Evolutionary conservation across 2,888 invertebrate species (phyloP), one percentile per base, ranked within the genome.

Genomic region (Orchestes rusci): DNA sequence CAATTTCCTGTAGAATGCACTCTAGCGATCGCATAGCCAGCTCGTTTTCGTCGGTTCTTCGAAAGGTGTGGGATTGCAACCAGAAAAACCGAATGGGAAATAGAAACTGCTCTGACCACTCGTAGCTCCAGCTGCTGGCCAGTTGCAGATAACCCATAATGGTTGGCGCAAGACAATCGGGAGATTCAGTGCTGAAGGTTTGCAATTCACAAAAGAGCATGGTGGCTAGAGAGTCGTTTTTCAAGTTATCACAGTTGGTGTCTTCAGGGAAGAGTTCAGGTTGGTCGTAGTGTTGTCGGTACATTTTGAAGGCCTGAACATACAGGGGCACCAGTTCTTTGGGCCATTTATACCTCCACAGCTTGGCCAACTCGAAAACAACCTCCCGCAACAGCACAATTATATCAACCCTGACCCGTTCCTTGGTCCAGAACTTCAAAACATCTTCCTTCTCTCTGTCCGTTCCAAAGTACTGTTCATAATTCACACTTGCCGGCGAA

Each of bases 281-380:
- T 54, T 71, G 72, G 32, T 72, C 71, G 36, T 73, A 68, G 58
- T 79, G 77, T 54, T 73, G 70, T 48, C 77, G 69, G 44, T 59
- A 65, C 63, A 66, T 76, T 53, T 72, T 68, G 56, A 80, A 83
- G 4, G 77, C 72, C 61, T 76, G 71, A 46, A 80, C 65, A 64
- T 76, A 86, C 33, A 77, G 58, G 10, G 72, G 67, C 1, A 72
- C 58, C 19, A 85, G 67, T 33, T 72, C 73, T 45, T 72, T 66
- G 0, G 84, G 81, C 84, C 84, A 86, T 49, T 74, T 73, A 5
- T 71, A 58, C 54, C 70, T 70, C 80, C 82, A 84, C 55, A 81
- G 75, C 4, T 66, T 67, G 5, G 77, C 70, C 39, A 85, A 63
- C 53, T 73, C 69, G 55, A 68, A 67, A 1, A 82, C 71, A 59